Evolutionary conservation across 2,888 invertebrate species (phyloP), one percentile per base, ranked within the genome.

Genomic region (Apantesis nais): DNA sequence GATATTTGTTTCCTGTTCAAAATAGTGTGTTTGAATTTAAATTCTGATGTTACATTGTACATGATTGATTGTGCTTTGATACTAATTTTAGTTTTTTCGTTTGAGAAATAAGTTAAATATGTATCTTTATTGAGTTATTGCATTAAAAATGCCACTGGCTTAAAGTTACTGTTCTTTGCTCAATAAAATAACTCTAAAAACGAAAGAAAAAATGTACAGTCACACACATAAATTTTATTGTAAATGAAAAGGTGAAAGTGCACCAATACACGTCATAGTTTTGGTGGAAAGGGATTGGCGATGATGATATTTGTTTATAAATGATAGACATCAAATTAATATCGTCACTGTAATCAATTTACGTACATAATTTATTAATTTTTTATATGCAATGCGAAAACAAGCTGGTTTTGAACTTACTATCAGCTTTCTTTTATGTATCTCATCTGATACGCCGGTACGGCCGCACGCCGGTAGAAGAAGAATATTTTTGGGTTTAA

Each of bases 221-320:
- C 60, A 60, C 58, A 12, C 14, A 25, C 39, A 41, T 25, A 63
- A 63, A 41, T 39, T 41, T 41, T 12, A 41, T 25, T n/a, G 7
- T n/a, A 16, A 63, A 29, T 44, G 11, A 31, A 29, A 64, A 48
- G 48, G 41, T 64, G 64, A 64, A 64, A 64, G 64, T 48, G 29
- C 48, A 29, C 44, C 44, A 41, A 44, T 29, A 64, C 9, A 44
- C 14, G 31, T 48, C 16, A 64, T 29, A 64, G 31, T 60, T 31
- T 31, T 16, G 19, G 31, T 60, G 19, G 31, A 16, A 60, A 60
- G 60, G 60, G 29, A 29, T 19, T 31, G 7, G 29, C 19, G 60
- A 52, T 31, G 19, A 19, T 60, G 60, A 31, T 31, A 31, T 31
- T 8, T 5, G 31, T 8, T 5, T 60, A 19, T 60, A 31, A 0